phyloP scores from a whole-genome alignment of 2,888 invertebrate species.

The Metacarcinus magister region DNA sequence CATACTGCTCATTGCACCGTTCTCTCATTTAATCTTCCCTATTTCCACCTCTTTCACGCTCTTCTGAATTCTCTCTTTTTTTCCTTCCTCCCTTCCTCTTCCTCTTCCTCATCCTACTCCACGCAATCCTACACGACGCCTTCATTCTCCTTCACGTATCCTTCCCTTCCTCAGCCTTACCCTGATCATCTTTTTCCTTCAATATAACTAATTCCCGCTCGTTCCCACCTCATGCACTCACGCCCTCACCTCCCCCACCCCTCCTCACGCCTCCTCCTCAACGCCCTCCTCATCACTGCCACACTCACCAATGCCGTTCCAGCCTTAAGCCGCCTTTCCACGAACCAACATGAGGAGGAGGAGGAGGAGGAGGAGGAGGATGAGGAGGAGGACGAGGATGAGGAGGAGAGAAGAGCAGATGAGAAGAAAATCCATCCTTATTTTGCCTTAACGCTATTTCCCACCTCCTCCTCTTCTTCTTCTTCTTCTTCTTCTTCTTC shows the following conservation, averaged over 20 bases:
- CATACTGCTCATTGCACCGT: background rate
- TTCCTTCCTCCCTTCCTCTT: background rate
- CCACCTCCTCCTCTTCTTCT: background rate
- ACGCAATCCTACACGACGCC: no score
- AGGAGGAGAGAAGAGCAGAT: background rate
- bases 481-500: background rate
- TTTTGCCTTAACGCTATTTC: background rate
- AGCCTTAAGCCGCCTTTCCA: background rate
- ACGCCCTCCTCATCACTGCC: background rate
- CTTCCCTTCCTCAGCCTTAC: background rate
- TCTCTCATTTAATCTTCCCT: background rate
- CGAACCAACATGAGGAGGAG: background rate
- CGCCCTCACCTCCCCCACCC: background rate
- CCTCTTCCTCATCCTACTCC: background rate
- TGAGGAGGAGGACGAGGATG: background rate
- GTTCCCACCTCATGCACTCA: background rate
- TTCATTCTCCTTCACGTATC: background rate
- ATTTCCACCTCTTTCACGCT: background rate
- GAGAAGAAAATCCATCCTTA: background rate
- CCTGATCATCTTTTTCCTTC: background rate
- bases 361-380: conserved; percentile 26
- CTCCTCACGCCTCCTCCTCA: background rate
- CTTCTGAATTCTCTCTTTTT: background rate
- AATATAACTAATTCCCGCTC: background rate
- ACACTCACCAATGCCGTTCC: background rate